Base-by-base conservation (phyloP, 64 coral and sea anemone species). In the Exaiptasia diaphana region DNA sequence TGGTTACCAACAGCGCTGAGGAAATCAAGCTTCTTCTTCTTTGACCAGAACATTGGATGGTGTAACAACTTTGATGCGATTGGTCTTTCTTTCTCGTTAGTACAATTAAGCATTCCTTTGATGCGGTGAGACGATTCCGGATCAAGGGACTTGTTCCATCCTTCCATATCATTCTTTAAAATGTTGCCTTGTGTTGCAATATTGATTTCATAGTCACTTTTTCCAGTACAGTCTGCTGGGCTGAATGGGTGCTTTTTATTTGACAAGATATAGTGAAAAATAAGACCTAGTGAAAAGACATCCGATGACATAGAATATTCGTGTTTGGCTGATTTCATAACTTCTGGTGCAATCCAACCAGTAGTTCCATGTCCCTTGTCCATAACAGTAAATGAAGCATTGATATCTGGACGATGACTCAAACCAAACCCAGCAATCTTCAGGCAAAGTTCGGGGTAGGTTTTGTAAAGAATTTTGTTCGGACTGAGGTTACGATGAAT, bases 391-490 rank as follows among this genome's bases (percentile, higher is more conserved):
- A 67, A 44, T 25, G 57, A 41, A 27, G 58, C 45, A 11, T 23
- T 54, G 36, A 12, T 35, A 34, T 64, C 29, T 1, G 81, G 29
- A 5, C 71, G 73, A 46, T 68, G 84, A 20, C 76, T 86, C 18
- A 92, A 68, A 25, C 90, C 83, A 68, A 92, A 92, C 23, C 86
- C 90, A 14, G 82, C 67, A 50, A 92, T 92, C 68, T 92, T 92
- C 10, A 92, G 68, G 23, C 68, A 68, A 1, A 44, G 57, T 67
- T 40, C 81, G 7, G 52, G 63, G 70, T n/a, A n/a, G n/a, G n/a
- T n/a, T n/a, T 37, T 1, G 46, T 86, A 92, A 4, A 86, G 36
- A 8, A 93, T 52, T 35, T 88, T 93, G 33, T 18, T 39, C 0
- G 91, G 79, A 32, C 88, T 93, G 28, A 93, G 56, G 56, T 88